Base-by-base conservation (phyloP, 1,140 invertebrate genomes). In the Drosophila cardini region DNA sequence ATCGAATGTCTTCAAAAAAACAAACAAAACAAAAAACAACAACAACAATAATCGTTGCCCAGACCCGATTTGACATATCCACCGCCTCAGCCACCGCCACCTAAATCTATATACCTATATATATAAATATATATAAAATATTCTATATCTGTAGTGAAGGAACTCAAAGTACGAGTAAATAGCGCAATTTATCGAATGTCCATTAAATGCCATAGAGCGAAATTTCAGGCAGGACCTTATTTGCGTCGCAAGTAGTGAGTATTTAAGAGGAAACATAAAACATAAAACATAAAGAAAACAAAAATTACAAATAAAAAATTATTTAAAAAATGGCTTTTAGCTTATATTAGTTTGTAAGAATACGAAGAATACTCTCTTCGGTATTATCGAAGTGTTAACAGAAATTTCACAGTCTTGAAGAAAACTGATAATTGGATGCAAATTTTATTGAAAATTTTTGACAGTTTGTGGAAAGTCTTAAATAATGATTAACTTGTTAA, bases 191-290 rank as follows among this genome's bases (percentile, higher is more conserved):
- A 76, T 55, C 64, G 57, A 86, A 71, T 73, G 83, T 83, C 82
- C 83, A 85, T 32, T 43, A 45, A 71, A 85, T 77, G 81, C 81
- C 81, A 71, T 77, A 62, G 69, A 40, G 38, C 50, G 16, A 68
- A 67, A 82, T 69, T 68, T 82, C 79, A 86, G 83, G 83, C 83
- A 89, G 83, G 83, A 87, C 83, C 83, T 86, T 87, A 62, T 79
- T 76, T 81, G 79, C 79, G 67, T 87, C 87, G 76, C 76, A 79
- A 50, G 68, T 87, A 86, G 76, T 79, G 60, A 87, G 73, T 85
- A 85, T 85, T 78, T 68, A 62, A 48, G 71, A 87, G n/a, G n/a
- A n/a, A n/a, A n/a, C n/a, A n/a, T n/a, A n/a, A n/a, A n/a, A n/a
- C n/a, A n/a, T n/a, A n/a, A n/a, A n/a, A n/a, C n/a, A n/a, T n/a